Conservation (phyloP, 2,888 invertebrate genomes). For the Nemapogon koenigi region DNA sequence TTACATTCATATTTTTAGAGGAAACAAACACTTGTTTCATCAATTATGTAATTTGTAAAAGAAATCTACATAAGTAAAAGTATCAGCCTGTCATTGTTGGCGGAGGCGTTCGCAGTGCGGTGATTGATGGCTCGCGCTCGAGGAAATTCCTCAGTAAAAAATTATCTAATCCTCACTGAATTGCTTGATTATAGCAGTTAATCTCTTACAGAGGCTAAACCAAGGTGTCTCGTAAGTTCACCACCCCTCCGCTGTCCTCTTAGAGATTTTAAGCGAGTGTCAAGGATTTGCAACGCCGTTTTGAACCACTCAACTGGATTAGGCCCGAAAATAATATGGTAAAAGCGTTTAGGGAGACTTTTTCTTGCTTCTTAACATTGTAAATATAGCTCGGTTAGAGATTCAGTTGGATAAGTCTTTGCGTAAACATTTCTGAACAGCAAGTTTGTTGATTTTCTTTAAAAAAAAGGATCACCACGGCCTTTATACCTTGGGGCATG, state of each 20-base stretch:
- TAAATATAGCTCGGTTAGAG: too few species aligned
- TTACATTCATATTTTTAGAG: too few species aligned
- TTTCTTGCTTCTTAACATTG: too few species aligned
- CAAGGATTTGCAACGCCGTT: slow-evolving; percentile 3
- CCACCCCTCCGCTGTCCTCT: neutral
- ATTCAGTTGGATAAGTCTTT: too few species aligned
- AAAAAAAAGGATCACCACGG: too few species aligned
- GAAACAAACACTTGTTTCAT: too few species aligned
- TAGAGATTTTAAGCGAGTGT: slow-evolving; percentile 4
- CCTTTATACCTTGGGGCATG: too few species aligned
- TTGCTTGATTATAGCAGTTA: slow-evolving; percentile 59
- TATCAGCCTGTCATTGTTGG: slow-evolving; percentile 13
- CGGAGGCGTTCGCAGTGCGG: slow-evolving; percentile 9
- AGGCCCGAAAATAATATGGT: neutral
- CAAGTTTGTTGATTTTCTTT: too few species aligned
- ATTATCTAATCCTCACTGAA: slow-evolving; percentile 52
- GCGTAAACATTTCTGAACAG: too few species aligned
- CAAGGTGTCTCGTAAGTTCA: slow-evolving; percentile 19
- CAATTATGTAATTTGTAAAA: neutral
- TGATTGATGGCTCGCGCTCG: slow-evolving; percentile 9
- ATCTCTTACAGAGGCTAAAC: slow-evolving; percentile 44
- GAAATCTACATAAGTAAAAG: slow-evolving; percentile 4
- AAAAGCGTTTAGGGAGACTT: too few species aligned
- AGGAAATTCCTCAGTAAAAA: slow-evolving; percentile 29
- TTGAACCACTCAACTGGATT: slow-evolving; percentile 7